Evolutionary conservation across 2,797 vertebrate genomes (phyloP), one percentile per base, ranked within the genome.

Genomic region (Pangasius mekongensis): DNA sequence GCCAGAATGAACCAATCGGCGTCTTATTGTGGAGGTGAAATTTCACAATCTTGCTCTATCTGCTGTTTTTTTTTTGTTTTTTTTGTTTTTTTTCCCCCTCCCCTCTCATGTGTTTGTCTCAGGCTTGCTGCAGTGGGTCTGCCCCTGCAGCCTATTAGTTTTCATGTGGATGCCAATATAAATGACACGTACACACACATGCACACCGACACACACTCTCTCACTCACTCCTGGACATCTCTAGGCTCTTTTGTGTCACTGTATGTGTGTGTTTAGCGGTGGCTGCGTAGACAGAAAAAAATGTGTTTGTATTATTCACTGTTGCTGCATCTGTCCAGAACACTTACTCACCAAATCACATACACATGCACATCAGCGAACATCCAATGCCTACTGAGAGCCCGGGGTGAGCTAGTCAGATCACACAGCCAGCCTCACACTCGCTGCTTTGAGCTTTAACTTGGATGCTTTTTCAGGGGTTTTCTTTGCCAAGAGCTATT

Each of bases 401-500:
- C 47, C 71, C 67, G 54, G 52, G 67, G n/a, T 10, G 69, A 86
- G 52, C 49, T 84, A 71, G 60, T 90, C 62, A 30, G 83, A 84
- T 88, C 89, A 90, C 89, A 85, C 58, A 49, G 54, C 47, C 64
- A 43, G 56, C 84, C 86, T 92, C 87, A 84, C n/a, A 91, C 87
- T 82, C 71, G 89, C 87, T 67, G 73, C 67, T 81, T 84, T 74
- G 64, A 89, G 91, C 86, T 90, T 91, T 87, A 87, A 87, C 84
- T 78, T 67, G 43, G 54, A 87, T 78, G 81, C 85, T 88, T 88
- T 67, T 88, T 95, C 92, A 92, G 93, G 88, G 89, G 78, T 89
- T 89, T 94, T 94, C 86, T 89, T 92, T 93, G 91, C 89, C 85
- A 91, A 77, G 91, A 90, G 89, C 86, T 78, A 85, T 91, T 90